Base-by-base conservation (phyloP, 1,140 invertebrate species). In the Drosophila murphyi region DNA sequence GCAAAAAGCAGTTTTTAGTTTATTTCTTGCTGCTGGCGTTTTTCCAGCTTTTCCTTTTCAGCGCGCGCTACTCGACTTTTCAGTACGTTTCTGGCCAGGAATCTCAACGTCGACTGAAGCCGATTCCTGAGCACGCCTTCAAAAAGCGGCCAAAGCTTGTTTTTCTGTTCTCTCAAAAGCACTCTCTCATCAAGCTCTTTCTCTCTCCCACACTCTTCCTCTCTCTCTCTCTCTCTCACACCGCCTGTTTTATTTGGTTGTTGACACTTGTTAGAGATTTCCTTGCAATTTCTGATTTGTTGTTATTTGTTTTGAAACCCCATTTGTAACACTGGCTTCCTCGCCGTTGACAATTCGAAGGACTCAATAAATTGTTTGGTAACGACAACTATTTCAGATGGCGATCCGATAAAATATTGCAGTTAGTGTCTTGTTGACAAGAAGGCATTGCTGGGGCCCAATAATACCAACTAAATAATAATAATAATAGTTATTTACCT, bases 251-350 rank as follows among this genome's bases (percentile, higher is more conserved):
- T 32, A 32, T 34, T 28, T 29, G 47, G 76, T 47, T 88, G 82
- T 83, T 88, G 87, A 87, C 83, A 87, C 83, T 87, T 87, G 83
- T 87, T 87, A 88, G 72, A 80, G 78, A 83, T 80, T 87, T 87
- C 72, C 67, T 76, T 86, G 51, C 63, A 12, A n/a, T 59, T 68
- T 62, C 32, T 56, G 3, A 41, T 2, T 35, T 62, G 51, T 85
- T 8, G 7, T 41, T 41, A 41, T 43, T 64, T 64, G 71, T 60
- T 75, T 72, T 78, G n/a, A 34, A 34, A 35, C 39, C 39, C 56
- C 63, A 35, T 55, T 34, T 37, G 31, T 31, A 6, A 41, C 10
- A 6, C 60, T 41, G 35, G 41, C 47, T 51, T 8, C n/a, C n/a
- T 56, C 62, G 52, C 59, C 31, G 31, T 50, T 39, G 45, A 68